Evolutionary conservation across 2,888 invertebrate species (phyloP).

Genomic region (Oasisia sp.): DNA sequence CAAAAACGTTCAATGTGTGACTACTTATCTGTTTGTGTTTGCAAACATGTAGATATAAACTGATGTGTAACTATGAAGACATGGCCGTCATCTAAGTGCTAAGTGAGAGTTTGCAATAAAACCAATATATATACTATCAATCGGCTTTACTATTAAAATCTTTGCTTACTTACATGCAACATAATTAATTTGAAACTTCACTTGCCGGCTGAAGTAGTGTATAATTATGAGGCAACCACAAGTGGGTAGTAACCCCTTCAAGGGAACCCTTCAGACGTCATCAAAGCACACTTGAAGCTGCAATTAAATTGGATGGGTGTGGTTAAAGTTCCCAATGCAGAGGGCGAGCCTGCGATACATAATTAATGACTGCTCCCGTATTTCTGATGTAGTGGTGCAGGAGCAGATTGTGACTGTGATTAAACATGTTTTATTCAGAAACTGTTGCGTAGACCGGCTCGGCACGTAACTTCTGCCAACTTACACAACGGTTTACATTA

Average conservation of each 20-base stretch:
- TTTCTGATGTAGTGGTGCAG: background rate
- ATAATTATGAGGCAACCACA: background rate
- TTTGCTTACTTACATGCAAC: background rate
- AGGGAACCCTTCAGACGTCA: background rate
- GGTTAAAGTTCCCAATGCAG: background rate
- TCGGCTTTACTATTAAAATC: background rate
- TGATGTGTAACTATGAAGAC: background rate
- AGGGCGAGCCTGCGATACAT: background rate
- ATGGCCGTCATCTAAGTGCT: background rate
- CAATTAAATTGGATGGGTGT: background rate
- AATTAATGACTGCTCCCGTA: slow-evolving; percentile 8
- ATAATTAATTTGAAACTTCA: background rate
- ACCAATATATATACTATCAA: background rate
- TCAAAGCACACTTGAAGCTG: background rate
- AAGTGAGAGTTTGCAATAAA: background rate
- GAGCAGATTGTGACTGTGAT: background rate
- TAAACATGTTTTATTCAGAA: slow-evolving; percentile 17
- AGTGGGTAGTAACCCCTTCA: background rate
- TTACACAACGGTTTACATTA: background rate
- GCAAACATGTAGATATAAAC: background rate
- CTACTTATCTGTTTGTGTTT: background rate
- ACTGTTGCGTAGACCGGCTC: background rate
- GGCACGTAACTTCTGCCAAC: slow-evolving; percentile 8
- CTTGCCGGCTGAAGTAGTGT: background rate
- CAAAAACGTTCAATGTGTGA: background rate